Base-by-base conservation (phyloP, 2,888 invertebrate species). In the Emmelina monodactyla region DNA sequence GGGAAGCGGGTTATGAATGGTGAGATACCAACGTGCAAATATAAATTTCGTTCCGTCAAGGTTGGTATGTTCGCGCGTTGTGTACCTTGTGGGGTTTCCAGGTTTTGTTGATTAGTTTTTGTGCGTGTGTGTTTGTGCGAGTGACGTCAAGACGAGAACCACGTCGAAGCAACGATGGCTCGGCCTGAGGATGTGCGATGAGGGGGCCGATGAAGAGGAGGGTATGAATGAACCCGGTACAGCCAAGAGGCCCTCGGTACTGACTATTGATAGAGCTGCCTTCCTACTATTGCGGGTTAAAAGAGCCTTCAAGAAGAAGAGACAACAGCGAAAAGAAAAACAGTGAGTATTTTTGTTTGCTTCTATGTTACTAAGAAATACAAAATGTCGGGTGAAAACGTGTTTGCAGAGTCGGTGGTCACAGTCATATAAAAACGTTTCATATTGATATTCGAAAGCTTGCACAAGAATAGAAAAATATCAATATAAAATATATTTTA, bases 201-300 rank as follows among this genome's bases (percentile, higher is more conserved):
- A 78, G 45, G 55, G 63, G 38, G 51, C 57, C 1, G 72, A 58
- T 39, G 60, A 71, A 37, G 70, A 66, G 45, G 72, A 70, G 58
- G 71, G 55, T 44, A 78, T 78, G 76, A 76, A 79, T 39, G 78
- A 76, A 57, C 66, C 73, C 22, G 62, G 67, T 55, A 55, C 73
- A 47, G 62, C 71, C 55, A 82, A 82, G 64, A 83, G 85, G 65
- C 84, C 84, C 53, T 85, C 86, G 49, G 84, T 87, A 42, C 79
- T 93, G 49, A 91, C 92, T 51, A 92, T 94, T 63, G 94, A 93
- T 80, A 85, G 92, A 46, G 94, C 94, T 33, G 94, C 94, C 35
- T 94, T 94, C 66, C 82, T 94, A 22, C 83, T 94, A 48, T 81
- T 94, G 49, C 83, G 94, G 48, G 93, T 94, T 39, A 93, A 93